Evolutionary conservation across 1,140 invertebrate species (phyloP).

Genomic region (Trichonephila clavata): DNA sequence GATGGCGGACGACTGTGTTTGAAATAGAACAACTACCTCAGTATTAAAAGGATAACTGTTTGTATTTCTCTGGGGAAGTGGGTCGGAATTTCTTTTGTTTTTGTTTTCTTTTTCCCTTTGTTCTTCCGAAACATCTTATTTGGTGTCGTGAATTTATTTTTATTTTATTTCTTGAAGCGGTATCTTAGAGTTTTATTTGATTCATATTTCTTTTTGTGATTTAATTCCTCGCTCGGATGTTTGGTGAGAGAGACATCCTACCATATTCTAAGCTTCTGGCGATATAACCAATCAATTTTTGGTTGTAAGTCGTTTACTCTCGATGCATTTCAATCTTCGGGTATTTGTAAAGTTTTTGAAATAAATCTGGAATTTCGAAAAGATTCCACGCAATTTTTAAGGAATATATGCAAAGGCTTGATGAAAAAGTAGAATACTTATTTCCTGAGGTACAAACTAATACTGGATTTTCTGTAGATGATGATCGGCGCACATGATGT

Average conservation of each 20-base stretch:
- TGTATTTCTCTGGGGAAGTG: constrained; percentile 34
- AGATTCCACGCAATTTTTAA: neutral
- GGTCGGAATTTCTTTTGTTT: neutral
- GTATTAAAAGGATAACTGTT: constrained; percentile 71
- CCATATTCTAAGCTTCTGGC: neutral
- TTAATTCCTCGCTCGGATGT: constrained; percentile 18
- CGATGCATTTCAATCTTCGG: neutral
- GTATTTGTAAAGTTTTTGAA: neutral
- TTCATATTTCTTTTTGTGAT: constrained; percentile 41
- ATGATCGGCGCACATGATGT: too few species aligned
- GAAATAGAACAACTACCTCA: constrained; percentile 57
- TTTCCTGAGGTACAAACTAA: too few species aligned
- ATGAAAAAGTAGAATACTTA: too few species aligned
- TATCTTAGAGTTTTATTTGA: constrained; percentile 15
- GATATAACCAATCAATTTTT: neutral
- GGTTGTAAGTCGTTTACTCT: neutral
- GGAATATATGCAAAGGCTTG: too few species aligned
- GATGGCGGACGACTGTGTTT: constrained; percentile 58
- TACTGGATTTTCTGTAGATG: too few species aligned
- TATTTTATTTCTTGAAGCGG: constrained; percentile 24
- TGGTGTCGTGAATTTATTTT: constrained; percentile 33
- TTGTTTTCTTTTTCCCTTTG: neutral
- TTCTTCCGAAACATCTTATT: constrained; percentile 2
- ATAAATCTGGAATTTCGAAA: neutral
- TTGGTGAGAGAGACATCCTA: neutral